Base-by-base conservation (phyloP, 1,140 invertebrate species). In the Anadara kagoshimensis region DNA sequence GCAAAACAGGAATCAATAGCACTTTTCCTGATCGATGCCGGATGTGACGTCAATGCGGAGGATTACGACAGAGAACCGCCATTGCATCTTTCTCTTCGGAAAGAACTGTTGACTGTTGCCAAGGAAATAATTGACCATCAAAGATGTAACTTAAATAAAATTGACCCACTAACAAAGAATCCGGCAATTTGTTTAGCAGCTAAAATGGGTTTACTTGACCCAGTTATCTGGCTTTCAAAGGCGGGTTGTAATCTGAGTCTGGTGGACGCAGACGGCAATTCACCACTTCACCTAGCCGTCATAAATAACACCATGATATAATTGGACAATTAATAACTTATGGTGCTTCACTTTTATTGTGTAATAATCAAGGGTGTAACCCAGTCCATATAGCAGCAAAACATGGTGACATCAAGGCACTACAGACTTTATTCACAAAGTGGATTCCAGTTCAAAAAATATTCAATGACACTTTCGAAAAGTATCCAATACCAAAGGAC, bases 61-160 rank as follows among this genome's bases (percentile, higher is more conserved):
- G 73, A 75, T 53, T 75, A 69, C 26, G 73, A 75, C 59, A 57
- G 58, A 29, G 73, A 75, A 53, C 73, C 73, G 7, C 73, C 73
- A 16, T 45, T 75, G 20, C 54, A 64, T 36, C 44, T 75, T 0
- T 67, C 73, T 7, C 69, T 75, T 20, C 63, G 73, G 11, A 75
- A 75, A 64, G 62, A 54, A 29, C 54, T 67, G 36, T 70, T 75
- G 22, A 57, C 54, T 36, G 56, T 75, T 41, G 73, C 66, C 12
- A 51, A 61, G n/a, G 66, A 45, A 62, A 41, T 75, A 16, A 62
- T 69, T n/a, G 12, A 62, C 12, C 73, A 75, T 47, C 68, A 62
- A 12, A 59, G 54, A 62, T 75, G 73, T 44, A 65, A 66, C 44
- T 44, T 75, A 12, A 70, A 75, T 24, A 75, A 70, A 45, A 29